These are phyloP conservation scores for Perdix hodgsoniae DNA, from an alignment of 2,797 vertebrate species.

Conservation along the genomic window DNA sequence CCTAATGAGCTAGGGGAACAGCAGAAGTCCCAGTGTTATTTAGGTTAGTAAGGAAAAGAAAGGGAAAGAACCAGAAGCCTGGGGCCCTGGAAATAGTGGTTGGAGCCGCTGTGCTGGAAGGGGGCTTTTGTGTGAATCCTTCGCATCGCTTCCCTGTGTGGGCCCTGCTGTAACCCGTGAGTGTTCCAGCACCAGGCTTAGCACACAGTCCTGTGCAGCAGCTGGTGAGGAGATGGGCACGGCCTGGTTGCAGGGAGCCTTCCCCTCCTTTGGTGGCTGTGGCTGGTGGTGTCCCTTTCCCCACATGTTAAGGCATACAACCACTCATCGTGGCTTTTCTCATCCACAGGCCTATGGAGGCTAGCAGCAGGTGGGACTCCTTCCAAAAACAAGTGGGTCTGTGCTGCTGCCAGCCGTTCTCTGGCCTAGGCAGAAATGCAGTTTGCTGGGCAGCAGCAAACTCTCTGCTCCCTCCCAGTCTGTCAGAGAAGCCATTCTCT, in stretches of 20 bases:
- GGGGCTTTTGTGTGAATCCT: background rate
- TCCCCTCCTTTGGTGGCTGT: background rate
- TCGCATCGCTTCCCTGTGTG: background rate
- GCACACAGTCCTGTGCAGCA: background rate
- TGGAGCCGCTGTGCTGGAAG: background rate
- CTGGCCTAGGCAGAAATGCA: background rate
- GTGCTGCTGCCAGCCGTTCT: background rate
- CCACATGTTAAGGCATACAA: background rate
- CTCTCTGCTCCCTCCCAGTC: conserved; percentile 21
- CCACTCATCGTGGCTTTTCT: background rate
- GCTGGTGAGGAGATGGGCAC: background rate
- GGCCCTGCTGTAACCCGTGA: background rate
- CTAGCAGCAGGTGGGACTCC: too few relatives aligned
- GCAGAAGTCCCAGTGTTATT: conserved; percentile 13
- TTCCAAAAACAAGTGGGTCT: background rate
- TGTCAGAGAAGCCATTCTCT: conserved; percentile 42
- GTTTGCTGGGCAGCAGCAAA: background rate
- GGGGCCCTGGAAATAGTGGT: background rate
- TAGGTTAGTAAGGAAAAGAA: conserved; percentile 36
- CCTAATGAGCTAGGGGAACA: conserved; percentile 46
- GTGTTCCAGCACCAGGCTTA: background rate
- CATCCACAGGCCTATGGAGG: background rate
- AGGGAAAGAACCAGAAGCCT: conserved; percentile 25
- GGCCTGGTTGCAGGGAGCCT: rapidly evolving
- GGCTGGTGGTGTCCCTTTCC: background rate